Evolutionary conservation across 1,140 invertebrate genomes (phyloP).

Genomic region (Probaryconus sp.): DNA sequence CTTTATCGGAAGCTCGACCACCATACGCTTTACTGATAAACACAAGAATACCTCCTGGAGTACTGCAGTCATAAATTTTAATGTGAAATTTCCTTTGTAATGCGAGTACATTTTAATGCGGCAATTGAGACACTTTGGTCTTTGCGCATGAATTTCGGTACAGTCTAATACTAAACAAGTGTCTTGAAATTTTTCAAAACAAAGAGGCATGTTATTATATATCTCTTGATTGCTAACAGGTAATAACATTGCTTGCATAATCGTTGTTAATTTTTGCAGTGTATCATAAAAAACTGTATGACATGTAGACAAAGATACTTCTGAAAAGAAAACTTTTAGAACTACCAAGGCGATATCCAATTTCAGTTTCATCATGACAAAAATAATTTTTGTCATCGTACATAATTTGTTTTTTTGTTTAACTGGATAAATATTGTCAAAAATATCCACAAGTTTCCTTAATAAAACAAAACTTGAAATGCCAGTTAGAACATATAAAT

Average conservation of each 20-base stretch:
- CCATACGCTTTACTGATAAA: slow-evolving; percentile 63
- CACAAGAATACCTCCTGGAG: slow-evolving; percentile 60
- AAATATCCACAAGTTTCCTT: too few species aligned
- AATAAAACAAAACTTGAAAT: too few species aligned
- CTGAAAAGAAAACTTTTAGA: background rate
- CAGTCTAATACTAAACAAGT: slow-evolving; percentile 8
- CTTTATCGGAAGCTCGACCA: slow-evolving; percentile 64
- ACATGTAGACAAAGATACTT: slow-evolving; percentile 3
- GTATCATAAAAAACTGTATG: slow-evolving; percentile 19
- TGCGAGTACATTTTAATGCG: slow-evolving; percentile 12
- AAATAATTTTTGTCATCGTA: slow-evolving; percentile 2
- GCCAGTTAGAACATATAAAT: background rate
- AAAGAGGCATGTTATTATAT: slow-evolving; percentile 7
- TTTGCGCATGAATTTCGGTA: slow-evolving; percentile 12
- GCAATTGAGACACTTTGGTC: slow-evolving; percentile 3
- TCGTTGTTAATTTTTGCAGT: slow-evolving; percentile 8
- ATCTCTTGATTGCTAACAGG: slow-evolving; percentile 4
- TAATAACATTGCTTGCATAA: slow-evolving; percentile 3
- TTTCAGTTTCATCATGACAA: slow-evolving; percentile 20
- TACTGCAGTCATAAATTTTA: slow-evolving; percentile 65
- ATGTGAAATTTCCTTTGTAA: slow-evolving; percentile 64
- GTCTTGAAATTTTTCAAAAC: slow-evolving; percentile 23
- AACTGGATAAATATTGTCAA: too few species aligned
- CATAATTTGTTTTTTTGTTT: slow-evolving; percentile 11
- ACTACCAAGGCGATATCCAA: slow-evolving; percentile 6